Percentiles rank a stretch among this genome's conserved stretches.
Conservation (phyloP, 1,140 invertebrate species). For the Drosophila sp. region DNA sequence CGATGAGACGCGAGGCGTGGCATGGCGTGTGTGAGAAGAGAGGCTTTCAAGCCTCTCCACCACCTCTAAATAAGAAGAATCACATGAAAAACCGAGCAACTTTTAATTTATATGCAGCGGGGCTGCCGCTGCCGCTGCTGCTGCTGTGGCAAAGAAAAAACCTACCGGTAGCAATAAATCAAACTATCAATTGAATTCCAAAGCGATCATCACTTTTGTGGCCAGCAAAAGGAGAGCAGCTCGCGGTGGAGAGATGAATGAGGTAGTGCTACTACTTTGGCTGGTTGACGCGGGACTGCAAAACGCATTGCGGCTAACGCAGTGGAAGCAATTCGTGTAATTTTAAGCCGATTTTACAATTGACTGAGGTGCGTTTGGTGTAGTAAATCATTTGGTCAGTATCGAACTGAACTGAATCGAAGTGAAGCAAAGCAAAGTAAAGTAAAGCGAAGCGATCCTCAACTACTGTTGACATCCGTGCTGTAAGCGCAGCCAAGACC, state of each 20-base stretch:
- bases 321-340: constrained; percentile 39
- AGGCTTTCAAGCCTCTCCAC: background rate
- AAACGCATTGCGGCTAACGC: constrained; percentile 33
- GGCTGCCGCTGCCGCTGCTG: background rate
- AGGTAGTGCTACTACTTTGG: background rate
- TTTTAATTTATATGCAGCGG: constrained; percentile 74
- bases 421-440: constrained; percentile 22
- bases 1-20: background rate
- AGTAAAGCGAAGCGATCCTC: background rate
- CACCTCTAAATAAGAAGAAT: constrained; percentile 4
- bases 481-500: constrained; percentile 54
- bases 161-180: constrained; percentile 83
- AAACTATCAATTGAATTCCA: constrained; percentile 83
- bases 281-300: constrained; percentile 25
- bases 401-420: constrained; percentile 22
- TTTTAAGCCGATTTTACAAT: constrained; percentile 82
- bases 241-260: constrained; percentile 13
- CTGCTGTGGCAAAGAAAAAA: constrained; percentile 51
- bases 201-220: constrained; percentile 79
- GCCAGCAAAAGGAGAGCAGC: constrained; percentile 27
- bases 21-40: background rate
- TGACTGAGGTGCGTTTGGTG: constrained; percentile 72
- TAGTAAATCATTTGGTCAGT: constrained; percentile 69
- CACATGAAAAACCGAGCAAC: constrained; percentile 58
- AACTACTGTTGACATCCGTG: constrained; percentile 72